Conservation (phyloP, 1,140 invertebrate species). For the Papilio dardanus region DNA sequence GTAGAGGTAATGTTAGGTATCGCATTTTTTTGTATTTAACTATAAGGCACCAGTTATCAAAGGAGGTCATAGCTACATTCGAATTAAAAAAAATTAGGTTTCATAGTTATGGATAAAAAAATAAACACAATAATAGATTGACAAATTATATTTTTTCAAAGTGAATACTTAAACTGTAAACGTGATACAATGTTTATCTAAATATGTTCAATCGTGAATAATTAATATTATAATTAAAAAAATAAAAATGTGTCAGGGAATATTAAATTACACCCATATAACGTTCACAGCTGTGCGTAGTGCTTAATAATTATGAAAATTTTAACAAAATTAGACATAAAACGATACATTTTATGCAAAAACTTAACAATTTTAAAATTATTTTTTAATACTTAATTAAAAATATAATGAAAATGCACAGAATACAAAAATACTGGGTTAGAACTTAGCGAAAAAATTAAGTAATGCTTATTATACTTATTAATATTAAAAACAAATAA, state of each 20-base stretch:
- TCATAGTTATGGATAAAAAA: neutral
- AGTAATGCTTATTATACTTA: neutral
- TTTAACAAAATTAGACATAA: neutral
- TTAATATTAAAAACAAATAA: neutral
- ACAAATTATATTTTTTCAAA: neutral
- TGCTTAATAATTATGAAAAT: neutral
- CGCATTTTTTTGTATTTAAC: too few relatives aligned
- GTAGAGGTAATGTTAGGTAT: neutral
- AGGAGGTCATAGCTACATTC: too few relatives aligned
- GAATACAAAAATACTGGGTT: slow-evolving; percentile 10
- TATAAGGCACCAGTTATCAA: too few relatives aligned
- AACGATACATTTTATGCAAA: neutral
- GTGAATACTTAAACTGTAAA: neutral
- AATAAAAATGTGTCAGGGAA: neutral
- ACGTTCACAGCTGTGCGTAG: neutral
- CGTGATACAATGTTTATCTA: neutral
- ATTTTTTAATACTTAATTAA: neutral
- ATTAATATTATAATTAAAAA: neutral
- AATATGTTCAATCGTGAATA: neutral
- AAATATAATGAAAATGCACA: neutral
- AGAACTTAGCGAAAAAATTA: neutral
- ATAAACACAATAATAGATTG: neutral
- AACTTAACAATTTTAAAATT: neutral
- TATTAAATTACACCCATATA: too few relatives aligned
- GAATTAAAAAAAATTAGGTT: neutral